Evolutionary conservation across 2,113 vertebrate genomes (phyloP).

Genomic region (Coturnix japonica): DNA sequence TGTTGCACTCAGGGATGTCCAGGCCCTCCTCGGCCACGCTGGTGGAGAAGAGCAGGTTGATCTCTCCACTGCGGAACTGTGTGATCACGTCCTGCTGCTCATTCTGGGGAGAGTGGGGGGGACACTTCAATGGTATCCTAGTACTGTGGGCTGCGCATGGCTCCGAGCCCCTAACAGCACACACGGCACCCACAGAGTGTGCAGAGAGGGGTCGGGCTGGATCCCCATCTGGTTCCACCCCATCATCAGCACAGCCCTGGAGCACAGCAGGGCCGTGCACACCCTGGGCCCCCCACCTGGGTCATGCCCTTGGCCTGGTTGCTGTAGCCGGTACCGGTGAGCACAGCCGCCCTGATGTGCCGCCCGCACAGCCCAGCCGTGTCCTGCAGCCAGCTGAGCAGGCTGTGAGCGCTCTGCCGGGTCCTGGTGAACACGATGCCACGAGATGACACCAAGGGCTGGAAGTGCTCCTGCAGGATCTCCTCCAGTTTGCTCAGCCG

Average conservation of each 20-base stretch:
- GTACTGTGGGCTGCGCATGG: rapidly evolving
- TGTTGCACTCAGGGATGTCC: conserved; percentile 89
- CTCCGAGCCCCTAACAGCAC: not conserved
- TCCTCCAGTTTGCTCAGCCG: conserved; percentile 82
- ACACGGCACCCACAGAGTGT: rapidly evolving
- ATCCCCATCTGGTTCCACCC: not conserved
- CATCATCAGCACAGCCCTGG: too few species aligned
- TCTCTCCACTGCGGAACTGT: conserved; percentile 76
- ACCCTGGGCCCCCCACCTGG: conserved; percentile 75
- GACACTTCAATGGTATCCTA: not conserved
- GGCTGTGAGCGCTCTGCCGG: conserved; percentile 81
- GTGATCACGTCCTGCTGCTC: conserved; percentile 84
- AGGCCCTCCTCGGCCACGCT: conserved; percentile 93
- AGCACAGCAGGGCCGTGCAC: too few species aligned
- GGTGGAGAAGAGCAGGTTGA: conserved; percentile 93
- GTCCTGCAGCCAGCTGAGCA: conserved; percentile 84
- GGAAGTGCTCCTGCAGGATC: conserved; percentile 82
- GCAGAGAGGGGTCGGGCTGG: rapidly evolving
- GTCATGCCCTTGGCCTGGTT: conserved; percentile 87
- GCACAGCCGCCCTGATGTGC: conserved; percentile 76
- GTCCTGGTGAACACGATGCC: conserved; percentile 90
- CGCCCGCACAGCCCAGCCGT: conserved; percentile 47
- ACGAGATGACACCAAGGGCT: conserved; percentile 11
- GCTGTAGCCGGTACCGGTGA: conserved; percentile 82
- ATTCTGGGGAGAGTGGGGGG: conserved; percentile 16